Percentiles rank a stretch among this genome's conserved stretches.
These are phyloP conservation scores for Hemibagrus guttatus DNA, from an alignment of 2,797 vertebrate species.

Conservation along the genomic window DNA sequence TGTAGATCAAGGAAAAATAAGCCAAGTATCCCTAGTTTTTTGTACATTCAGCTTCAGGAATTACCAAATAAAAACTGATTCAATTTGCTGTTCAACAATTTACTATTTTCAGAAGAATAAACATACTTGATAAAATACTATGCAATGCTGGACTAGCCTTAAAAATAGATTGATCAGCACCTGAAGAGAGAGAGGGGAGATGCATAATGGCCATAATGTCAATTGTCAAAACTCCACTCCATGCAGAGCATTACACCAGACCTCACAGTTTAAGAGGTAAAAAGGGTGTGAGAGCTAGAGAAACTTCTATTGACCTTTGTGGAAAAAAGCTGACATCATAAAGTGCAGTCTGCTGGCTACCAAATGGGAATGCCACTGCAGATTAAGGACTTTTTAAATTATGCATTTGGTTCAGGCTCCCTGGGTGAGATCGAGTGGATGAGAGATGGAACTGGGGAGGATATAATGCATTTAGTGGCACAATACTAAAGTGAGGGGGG, in stretches of 20 bases:
- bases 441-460: slow-evolving; percentile 61
- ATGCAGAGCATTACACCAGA: slow-evolving; percentile 66
- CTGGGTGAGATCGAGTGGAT: slow-evolving; percentile 58
- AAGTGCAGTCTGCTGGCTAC: slow-evolving; percentile 74
- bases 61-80: not conserved
- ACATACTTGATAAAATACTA: not conserved
- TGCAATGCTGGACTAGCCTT: slow-evolving; percentile 8
- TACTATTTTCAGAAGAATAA: not conserved
- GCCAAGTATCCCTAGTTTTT: too few species aligned
- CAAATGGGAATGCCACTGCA: slow-evolving; percentile 76
- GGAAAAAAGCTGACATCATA: slow-evolving; percentile 77
- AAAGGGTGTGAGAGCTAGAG: slow-evolving; percentile 46
- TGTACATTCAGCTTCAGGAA: not conserved
- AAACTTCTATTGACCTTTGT: slow-evolving; percentile 73
- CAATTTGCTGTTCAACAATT: not conserved
- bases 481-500: slow-evolving; percentile 55
- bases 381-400: slow-evolving; percentile 79
- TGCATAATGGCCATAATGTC: slow-evolving; percentile 66
- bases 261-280: slow-evolving; percentile 56
- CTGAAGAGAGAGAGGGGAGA: slow-evolving; percentile 45
- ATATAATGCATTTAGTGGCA: slow-evolving; percentile 64
- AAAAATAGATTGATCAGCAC: slow-evolving; percentile 25
- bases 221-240: slow-evolving; percentile 64
- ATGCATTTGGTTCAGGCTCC: slow-evolving; percentile 75
- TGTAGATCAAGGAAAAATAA: too few species aligned